Percentiles rank a stretch among this genome's conserved stretches.
These are phyloP conservation scores for Hyppa rectilinea DNA, from an alignment of 2,888 invertebrate genomes.

Conservation along the genomic window DNA sequence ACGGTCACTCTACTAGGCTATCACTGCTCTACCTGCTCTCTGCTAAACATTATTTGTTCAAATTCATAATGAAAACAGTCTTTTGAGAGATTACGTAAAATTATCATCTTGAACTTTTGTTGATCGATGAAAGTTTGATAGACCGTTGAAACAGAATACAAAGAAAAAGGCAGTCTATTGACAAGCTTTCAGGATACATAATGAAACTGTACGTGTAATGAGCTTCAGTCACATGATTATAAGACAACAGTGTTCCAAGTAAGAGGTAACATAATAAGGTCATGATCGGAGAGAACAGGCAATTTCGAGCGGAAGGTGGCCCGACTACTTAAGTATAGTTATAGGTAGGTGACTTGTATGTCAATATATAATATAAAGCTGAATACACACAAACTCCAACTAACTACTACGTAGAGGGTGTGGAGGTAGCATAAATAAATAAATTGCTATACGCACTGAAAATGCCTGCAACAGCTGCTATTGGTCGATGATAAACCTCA, in stretches of 20 bases:
- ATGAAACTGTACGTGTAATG: constrained; percentile 13
- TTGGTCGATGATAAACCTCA: too few species aligned
- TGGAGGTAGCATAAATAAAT: too few species aligned
- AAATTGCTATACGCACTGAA: too few species aligned
- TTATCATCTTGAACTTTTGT: not conserved
- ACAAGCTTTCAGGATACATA: constrained; percentile 22
- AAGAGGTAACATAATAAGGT: constrained; percentile 28
- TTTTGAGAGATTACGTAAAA: not conserved
- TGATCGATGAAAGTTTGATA: not conserved
- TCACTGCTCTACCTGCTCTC: too few species aligned
- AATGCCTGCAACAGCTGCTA: too few species aligned
- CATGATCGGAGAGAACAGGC: constrained; percentile 20
- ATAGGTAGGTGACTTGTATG: not conserved
- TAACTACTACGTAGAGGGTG: too few species aligned
- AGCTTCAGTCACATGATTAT: constrained; percentile 1
- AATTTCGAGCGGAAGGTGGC: constrained; percentile 13
- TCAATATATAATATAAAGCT: too few species aligned
- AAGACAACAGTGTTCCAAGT: not conserved
- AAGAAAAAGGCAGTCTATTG: not conserved
- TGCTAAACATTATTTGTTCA: not conserved
- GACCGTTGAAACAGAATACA: not conserved
- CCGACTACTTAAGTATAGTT: not conserved
- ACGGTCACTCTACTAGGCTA: too few species aligned
- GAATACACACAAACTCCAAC: too few species aligned
- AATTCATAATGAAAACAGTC: not conserved